Conservation (phyloP, 2,113 vertebrate genomes). For the Misgurnus mizolepis region DNA sequence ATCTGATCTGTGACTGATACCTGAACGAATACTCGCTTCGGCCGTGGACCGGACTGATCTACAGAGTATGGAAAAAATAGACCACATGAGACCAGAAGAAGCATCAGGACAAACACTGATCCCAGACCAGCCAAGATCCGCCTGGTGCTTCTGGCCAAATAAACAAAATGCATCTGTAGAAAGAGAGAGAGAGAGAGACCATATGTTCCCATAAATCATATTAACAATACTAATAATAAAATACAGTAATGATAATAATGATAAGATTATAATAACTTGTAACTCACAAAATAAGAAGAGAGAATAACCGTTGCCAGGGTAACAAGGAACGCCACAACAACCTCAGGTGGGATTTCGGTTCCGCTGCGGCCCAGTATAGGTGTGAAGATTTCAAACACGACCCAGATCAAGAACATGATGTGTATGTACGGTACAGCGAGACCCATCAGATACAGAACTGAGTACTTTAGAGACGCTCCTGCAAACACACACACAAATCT, state of each 20-base stretch:
- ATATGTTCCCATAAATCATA: too few species aligned
- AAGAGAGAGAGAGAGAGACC: not conserved
- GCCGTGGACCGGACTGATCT: constrained; percentile 79
- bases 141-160: constrained; percentile 86
- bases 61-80: constrained; percentile 90
- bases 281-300: constrained; percentile 92
- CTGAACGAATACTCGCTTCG: constrained; percentile 93
- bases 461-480: constrained; percentile 87
- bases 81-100: constrained; percentile 86
- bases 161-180: constrained; percentile 90
- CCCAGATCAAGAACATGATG: constrained; percentile 91
- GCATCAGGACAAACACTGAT: constrained; percentile 74
- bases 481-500: constrained; percentile 40
- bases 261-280: not conserved
- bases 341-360: constrained; percentile 90
- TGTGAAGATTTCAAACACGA: constrained; percentile 95
- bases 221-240: too few species aligned
- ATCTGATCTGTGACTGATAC: constrained; percentile 61
- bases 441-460: constrained; percentile 83
- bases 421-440: constrained; percentile 89
- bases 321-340: constrained; percentile 84
- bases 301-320: constrained; percentile 81
- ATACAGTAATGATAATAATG: not conserved
- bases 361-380: constrained; percentile 95
- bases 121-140: constrained; percentile 79